Base-by-base conservation (phyloP, 1,140 invertebrate genomes). In the Lutraria rhynchaena region DNA sequence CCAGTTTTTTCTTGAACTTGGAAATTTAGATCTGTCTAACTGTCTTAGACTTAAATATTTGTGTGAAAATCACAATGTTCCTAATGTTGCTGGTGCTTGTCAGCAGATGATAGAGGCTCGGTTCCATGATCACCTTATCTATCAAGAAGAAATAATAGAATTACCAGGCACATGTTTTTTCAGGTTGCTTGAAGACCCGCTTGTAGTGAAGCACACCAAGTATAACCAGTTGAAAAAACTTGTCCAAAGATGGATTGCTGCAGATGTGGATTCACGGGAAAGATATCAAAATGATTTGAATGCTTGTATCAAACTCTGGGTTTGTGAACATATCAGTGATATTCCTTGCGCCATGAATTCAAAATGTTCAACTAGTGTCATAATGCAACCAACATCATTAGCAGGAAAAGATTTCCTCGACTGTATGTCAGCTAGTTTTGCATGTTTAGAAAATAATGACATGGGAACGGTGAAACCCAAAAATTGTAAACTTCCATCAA, bases 51-150 rank as follows among this genome's bases (percentile, higher is more conserved):
- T 91, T 13, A 82, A 85, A 37, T 89, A 89, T 74, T 69, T 91
- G 11, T 83, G 89, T 37, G 90, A 91, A 70, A 87, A 89, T 74
- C 90, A 91, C 65, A 89, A 90, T 78, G 77, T 91, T 51, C 86
- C 82, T 49, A 85, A 90, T 74, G 90, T 91, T 33, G 85, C 83
- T 22, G 74, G 81, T 65, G 83, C 86, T 22, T 89, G 89, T 63
- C 86, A 87, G 58, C 85, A 83, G 27, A 91, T 91, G 29, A 89
- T 91, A 70, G 86, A 89, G 67, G 84, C 90, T 22, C 78, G 90
- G 31, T 91, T 91, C 75, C 90, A 91, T 85, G 90, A 91, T 77
- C 89, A 90, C 81, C 75, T 91, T 0, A 88, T 91, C 33, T 84
- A 87, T 46, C 87, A 90, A 84, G 90, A 90, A 61, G 90, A 91